A percentile compares a stretch with the other conserved stretches of the same genome.
phyloP scores from a whole-genome alignment of 2,113 vertebrate species.

The Phodopus roborovskii region DNA sequence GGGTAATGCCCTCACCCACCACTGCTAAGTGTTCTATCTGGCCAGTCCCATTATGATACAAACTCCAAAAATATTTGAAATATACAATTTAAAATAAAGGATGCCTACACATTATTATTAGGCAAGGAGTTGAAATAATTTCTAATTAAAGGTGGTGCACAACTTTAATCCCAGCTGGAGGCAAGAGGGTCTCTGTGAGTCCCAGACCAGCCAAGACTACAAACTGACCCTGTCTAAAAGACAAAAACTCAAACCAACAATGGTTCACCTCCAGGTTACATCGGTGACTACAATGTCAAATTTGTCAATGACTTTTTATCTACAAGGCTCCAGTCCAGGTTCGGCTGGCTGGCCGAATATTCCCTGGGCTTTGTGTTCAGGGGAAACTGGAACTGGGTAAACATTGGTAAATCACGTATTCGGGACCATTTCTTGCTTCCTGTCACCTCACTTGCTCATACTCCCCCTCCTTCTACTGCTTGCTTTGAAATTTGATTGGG shows the following conservation, averaged over 20 bases:
- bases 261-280: background rate
- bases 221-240: background rate
- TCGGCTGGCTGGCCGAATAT: background rate
- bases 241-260: background rate
- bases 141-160: background rate
- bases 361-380: background rate
- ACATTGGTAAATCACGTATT: background rate
- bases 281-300: background rate
- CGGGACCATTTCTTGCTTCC: background rate
- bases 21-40: background rate
- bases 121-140: background rate
- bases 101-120: slow-evolving; percentile 1
- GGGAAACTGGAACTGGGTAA: background rate
- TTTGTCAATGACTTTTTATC: background rate
- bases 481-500: background rate
- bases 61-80: background rate
- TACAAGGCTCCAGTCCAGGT: background rate
- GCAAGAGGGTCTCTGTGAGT: background rate
- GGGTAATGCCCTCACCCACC: background rate
- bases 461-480: background rate
- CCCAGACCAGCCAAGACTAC: background rate
- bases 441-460: background rate
- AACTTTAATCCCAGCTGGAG: background rate
- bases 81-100: background rate
- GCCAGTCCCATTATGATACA: background rate